Conservation (phyloP, 2,113 vertebrate species). For the Sylvietta virens region DNA sequence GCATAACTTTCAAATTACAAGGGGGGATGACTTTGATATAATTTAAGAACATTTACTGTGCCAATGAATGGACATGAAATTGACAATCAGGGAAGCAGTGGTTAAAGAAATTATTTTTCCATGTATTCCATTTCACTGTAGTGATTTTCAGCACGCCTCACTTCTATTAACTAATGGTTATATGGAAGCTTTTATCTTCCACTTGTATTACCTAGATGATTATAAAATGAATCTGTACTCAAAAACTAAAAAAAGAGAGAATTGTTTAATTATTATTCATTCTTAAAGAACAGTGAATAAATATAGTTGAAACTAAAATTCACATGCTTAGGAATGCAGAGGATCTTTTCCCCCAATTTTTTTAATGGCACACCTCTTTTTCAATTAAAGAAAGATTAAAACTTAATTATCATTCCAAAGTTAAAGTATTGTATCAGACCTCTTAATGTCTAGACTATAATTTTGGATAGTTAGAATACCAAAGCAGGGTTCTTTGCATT, state of each 20-base stretch:
- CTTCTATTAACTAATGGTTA: neutral
- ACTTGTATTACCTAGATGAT: neutral
- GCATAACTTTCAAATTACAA: neutral
- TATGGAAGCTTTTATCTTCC: constrained; percentile 7
- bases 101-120: constrained; percentile 5
- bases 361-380: neutral
- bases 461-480: neutral
- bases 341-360: rapidly evolving
- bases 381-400: constrained; percentile 9
- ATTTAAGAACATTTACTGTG: neutral
- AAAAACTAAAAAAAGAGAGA: neutral
- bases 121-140: neutral
- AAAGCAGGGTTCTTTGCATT: neutral
- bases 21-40: neutral
- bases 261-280: neutral
- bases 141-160: neutral
- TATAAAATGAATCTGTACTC: neutral
- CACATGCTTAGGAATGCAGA: neutral
- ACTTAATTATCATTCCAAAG: neutral
- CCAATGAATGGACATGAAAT: neutral
- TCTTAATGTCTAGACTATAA: neutral
- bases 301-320: neutral
- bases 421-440: neutral
- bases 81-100: neutral
- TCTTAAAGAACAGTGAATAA: neutral